Conservation (phyloP, 1,140 invertebrate genomes). For the Lepidurus arcticus region DNA sequence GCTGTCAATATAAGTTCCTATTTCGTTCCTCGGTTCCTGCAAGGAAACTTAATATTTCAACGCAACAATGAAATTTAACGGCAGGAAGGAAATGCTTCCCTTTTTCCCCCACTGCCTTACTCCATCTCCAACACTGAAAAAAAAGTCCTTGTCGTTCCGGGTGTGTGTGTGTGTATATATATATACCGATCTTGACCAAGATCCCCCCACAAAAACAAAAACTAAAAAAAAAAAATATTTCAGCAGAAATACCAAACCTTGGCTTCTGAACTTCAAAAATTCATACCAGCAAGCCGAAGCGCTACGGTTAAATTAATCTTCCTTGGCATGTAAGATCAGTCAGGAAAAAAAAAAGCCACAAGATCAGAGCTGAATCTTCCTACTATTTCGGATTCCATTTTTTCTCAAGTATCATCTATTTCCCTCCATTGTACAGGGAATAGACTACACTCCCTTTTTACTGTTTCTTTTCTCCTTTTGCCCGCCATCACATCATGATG, state of each 20-base stretch:
- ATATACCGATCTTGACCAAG: background rate
- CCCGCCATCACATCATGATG: background rate
- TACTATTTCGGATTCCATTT: slow-evolving; percentile 1
- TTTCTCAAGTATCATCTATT: background rate
- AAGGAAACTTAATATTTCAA: background rate
- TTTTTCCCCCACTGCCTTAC: background rate
- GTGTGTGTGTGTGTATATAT: background rate
- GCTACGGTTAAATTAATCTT: background rate
- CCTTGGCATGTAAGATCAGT: background rate
- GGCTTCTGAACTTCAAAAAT: slow-evolving; percentile 2
- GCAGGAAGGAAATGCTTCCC: no score
- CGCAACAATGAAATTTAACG: background rate
- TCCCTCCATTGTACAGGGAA: background rate
- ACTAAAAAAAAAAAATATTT: background rate
- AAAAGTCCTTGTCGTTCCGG: background rate
- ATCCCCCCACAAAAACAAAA: background rate
- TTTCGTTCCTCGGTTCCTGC: background rate
- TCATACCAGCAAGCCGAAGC: background rate
- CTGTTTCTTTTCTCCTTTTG: background rate
- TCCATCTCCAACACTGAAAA: background rate
- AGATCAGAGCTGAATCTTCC: background rate
- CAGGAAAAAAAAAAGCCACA: background rate
- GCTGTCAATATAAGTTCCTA: background rate
- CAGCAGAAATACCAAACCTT: background rate
- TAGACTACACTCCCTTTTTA: background rate